Base-by-base conservation (phyloP, 1,140 invertebrate species). In the Eupristina koningsbergeri region DNA sequence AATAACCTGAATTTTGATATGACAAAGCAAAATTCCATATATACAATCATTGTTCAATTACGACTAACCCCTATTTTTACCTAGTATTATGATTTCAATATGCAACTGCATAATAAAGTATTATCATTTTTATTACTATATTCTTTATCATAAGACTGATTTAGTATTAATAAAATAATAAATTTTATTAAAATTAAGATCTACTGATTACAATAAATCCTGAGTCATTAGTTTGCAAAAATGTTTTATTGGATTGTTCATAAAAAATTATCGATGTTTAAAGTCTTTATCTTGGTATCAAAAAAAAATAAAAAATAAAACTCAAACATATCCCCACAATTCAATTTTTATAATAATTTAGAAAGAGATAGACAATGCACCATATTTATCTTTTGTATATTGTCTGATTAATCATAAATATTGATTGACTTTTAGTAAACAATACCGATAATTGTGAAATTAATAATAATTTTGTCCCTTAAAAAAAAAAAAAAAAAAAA, bases 181-280 rank as follows among this genome's bases (percentile, higher is more conserved):
- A 73, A 45, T 1, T n/a, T 8, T 77, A 1, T 1, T 34, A 75
- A 53, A 22, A 64, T 50, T 76, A 75, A 67, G 22, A 76, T 73
- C 67, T 31, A 47, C 63, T 75, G 76, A 58, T 61, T 36, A 80
- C 50, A 79, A 69, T 9, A 36, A 74, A 73, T 39, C 36, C 71
- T 71, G 64, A 83, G 64, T 79, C 47, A 78, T 7, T 79, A 26
- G 8, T n/a, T 71, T 15, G 11, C 47, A 3, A 41, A n/a, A n/a
- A n/a, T n/a, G n/a, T n/a, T n/a, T n/a, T n/a, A 75, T 73, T 64
- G 78, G 73, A 83, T 22, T 53, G 63, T 31, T 53, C 31, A 17
- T 29, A 82, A 53, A 63, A n/a, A 77, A 26, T 45, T 67, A 31
- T 1, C n/a, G 17, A 5, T 61, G 53, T 34, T 22, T 58, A 26